Evolutionary conservation across 2,113 vertebrate species (phyloP).

Genomic region (Proteles cristata): DNA sequence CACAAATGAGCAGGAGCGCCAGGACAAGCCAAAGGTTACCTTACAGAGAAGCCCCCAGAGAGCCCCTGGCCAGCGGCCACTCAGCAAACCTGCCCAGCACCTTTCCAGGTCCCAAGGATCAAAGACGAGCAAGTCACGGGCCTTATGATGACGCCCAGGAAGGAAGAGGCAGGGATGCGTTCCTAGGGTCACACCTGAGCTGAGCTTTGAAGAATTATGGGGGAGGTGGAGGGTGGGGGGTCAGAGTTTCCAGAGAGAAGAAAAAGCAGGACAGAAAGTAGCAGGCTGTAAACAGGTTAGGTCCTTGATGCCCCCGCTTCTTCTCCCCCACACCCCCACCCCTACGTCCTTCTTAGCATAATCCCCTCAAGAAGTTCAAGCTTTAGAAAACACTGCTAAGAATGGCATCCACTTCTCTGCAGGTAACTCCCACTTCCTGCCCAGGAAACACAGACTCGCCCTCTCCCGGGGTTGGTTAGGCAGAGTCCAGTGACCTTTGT

Average conservation of each 20-base stretch:
- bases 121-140: background rate
- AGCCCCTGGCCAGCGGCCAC: background rate
- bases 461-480: background rate
- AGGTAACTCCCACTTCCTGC: background rate
- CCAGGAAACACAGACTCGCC: background rate
- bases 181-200: background rate
- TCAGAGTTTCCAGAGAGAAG: background rate
- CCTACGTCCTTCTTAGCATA: background rate
- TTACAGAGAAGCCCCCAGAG: background rate
- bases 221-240: rapidly evolving
- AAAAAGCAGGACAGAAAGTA: background rate
- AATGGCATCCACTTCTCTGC: background rate
- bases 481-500: background rate
- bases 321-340: background rate
- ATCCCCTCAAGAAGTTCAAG: background rate
- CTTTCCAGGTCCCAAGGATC: background rate
- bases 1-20: background rate
- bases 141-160: background rate
- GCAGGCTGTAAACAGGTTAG: background rate
- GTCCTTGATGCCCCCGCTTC: too few species aligned
- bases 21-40: background rate
- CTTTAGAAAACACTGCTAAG: background rate
- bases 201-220: background rate
- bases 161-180: background rate
- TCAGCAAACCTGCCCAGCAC: background rate